Base-by-base conservation (phyloP, 2,888 invertebrate genomes). In the Perizoma flavofasciatum region DNA sequence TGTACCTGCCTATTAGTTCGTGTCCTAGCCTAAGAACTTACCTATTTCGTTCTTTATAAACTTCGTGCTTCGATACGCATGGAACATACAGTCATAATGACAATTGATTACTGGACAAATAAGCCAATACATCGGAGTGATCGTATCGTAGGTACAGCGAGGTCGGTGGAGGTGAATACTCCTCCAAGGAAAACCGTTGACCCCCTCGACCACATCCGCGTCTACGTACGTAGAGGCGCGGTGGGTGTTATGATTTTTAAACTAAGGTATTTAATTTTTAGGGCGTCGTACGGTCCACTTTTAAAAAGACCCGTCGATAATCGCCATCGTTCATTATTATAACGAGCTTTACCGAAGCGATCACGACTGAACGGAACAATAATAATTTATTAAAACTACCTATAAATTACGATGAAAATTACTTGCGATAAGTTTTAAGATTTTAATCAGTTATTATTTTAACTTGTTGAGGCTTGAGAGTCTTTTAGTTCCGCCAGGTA, bases 161-260 rank as follows among this genome's bases (percentile, higher is more conserved):
- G 85, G 87, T 88, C 83, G 84, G 67, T 71, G 67, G 83, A 89
- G 91, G 87, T 90, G 88, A 91, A 91, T 87, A 90, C 79, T 85
- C 90, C 83, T 72, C 77, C 89, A 90, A 90, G 89, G 90, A 89
- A 82, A 90, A 85, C 78, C 89, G 76, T 90, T 92, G 90, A 90
- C 89, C 89, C 83, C 72, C 76, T 69, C 72, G 73, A 72, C 78
- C 79, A 85, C 78, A 86, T 86, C 88, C 87, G 85, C 75, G 79
- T 85, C 59, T 67, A 67, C 64, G 49, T 67, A 67, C 64, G 49
- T 56, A 53, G 63, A 68, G 66, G 63, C 61, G 55, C 68, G 51
- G 45, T 47, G 59, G 56, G 58, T 65, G 59, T 52, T 57, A 65
- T 57, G 44, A 61, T 61, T 58, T 52, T 54, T 53, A 49, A 50